Conservation (phyloP, 2,888 invertebrate species). For the Pardosa pseudoannulata region DNA sequence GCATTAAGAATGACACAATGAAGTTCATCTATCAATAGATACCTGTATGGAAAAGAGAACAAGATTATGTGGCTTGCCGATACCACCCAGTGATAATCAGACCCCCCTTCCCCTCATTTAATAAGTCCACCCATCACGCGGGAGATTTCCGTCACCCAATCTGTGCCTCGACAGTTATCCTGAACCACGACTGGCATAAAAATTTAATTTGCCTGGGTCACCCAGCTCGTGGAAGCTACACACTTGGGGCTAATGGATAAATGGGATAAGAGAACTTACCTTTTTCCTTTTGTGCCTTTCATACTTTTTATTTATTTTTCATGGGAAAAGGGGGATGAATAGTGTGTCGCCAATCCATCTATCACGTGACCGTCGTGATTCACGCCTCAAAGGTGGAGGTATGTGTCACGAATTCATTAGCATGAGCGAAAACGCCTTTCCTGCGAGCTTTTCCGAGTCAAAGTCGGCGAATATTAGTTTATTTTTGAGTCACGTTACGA, state of each 20-base stretch:
- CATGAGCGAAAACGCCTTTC: constrained; percentile 59
- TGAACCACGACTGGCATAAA: constrained; percentile 46
- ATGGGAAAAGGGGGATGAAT: constrained; percentile 16
- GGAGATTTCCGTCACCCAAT: constrained; percentile 47
- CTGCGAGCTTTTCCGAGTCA: constrained; percentile 25
- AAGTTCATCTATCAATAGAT: too few relatives aligned
- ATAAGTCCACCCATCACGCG: constrained; percentile 35
- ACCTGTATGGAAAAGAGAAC: too few relatives aligned
- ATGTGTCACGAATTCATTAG: constrained; percentile 65
- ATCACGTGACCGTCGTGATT: constrained; percentile 56
- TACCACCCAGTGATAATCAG: not conserved
- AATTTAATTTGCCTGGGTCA: constrained; percentile 48
- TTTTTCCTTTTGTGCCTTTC: constrained; percentile 14
- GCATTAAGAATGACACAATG: too few relatives aligned
- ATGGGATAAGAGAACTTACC: constrained; percentile 26
- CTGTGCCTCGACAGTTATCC: constrained; percentile 31
- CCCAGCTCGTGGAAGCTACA: constrained; percentile 26
- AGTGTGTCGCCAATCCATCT: constrained; percentile 62
- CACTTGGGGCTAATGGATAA: constrained; percentile 49
- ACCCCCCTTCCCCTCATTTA: constrained; percentile 25
- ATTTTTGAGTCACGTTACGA: constrained; percentile 30
- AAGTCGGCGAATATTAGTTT: constrained; percentile 25
- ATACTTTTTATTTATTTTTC: constrained; percentile 35
- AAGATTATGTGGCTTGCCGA: not conserved
- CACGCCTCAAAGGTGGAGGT: constrained; percentile 65